phyloP scores from a whole-genome alignment of 2,888 invertebrate genomes.

The Erebia epiphron region DNA sequence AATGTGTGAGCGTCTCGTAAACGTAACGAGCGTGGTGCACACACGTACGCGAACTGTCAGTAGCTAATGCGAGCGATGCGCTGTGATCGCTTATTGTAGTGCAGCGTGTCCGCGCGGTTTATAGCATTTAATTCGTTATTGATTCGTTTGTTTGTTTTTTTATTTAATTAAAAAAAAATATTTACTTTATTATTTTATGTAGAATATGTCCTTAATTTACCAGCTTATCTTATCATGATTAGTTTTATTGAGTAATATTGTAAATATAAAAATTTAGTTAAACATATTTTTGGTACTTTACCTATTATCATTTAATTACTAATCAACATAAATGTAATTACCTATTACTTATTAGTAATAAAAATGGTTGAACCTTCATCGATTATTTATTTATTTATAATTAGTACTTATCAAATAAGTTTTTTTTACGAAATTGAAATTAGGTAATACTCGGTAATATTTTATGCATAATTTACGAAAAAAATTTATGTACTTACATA shows the following conservation, averaged over 20 bases:
- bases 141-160: conserved; percentile 77
- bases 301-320: no score
- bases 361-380: not conserved
- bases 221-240: not conserved
- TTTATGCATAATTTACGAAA: no score
- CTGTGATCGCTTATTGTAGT: conserved; percentile 79
- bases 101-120: conserved; percentile 72
- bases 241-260: not conserved
- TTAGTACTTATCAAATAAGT: no score
- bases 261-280: no score
- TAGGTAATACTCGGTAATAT: no score
- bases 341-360: not conserved
- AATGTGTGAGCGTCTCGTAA: conserved; percentile 76
- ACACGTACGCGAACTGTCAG: conserved; percentile 77
- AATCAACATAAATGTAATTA: no score
- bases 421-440: no score
- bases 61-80: conserved; percentile 81
- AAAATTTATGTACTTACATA: no score
- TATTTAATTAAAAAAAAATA: no score
- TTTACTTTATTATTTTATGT: conserved; percentile 57
- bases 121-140: conserved; percentile 82
- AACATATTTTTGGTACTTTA: no score
- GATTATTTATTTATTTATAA: no score
- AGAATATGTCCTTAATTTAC: not conserved
- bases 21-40: conserved; percentile 77